A percentile compares a stretch with the other conserved stretches of the same genome.
Evolutionary conservation across 2,113 vertebrate species (phyloP).

Genomic region (Pangasianodon gigas): DNA sequence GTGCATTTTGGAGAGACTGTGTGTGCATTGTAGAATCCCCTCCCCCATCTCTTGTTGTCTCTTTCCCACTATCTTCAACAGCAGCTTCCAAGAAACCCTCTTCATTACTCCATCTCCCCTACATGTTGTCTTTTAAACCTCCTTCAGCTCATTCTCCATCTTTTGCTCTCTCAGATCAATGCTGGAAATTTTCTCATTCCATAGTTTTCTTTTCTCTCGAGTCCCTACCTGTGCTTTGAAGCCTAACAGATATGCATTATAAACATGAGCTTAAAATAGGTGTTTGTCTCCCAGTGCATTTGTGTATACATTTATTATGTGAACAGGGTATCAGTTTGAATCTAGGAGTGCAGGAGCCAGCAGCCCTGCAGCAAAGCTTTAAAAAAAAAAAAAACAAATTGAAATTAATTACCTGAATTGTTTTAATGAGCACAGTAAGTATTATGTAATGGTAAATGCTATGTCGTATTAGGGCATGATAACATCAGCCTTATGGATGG

Average conservation of each 20-base stretch:
- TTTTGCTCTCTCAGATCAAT: neutral
- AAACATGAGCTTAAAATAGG: slow-evolving; percentile 13
- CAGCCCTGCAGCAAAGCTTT: slow-evolving; percentile 33
- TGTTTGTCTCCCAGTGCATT: neutral
- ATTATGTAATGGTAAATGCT: slow-evolving; percentile 56
- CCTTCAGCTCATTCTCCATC: neutral
- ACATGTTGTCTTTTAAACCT: slow-evolving; percentile 18
- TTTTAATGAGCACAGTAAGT: slow-evolving; percentile 45
- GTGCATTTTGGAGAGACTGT: slow-evolving; percentile 38
- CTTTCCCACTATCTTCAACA: slow-evolving; percentile 30
- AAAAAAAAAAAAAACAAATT: slow-evolving; percentile 32
- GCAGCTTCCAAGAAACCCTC: slow-evolving; percentile 6
- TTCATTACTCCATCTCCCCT: neutral
- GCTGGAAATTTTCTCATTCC: neutral
- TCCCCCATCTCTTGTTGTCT: slow-evolving; percentile 31
- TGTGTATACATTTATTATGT: neutral
- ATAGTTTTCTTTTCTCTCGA: slow-evolving; percentile 13
- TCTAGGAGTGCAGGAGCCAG: neutral
- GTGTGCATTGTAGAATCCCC: slow-evolving; percentile 23
- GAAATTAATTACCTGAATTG: slow-evolving; percentile 54
- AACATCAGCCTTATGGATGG: slow-evolving; percentile 56
- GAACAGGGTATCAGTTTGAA: slow-evolving; percentile 20
- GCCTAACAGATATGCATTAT: neutral
- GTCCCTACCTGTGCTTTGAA: neutral
- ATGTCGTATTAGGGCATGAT: slow-evolving; percentile 55